Conservation (phyloP, 2,113 vertebrate genomes). For the Malurus cyaneus region DNA sequence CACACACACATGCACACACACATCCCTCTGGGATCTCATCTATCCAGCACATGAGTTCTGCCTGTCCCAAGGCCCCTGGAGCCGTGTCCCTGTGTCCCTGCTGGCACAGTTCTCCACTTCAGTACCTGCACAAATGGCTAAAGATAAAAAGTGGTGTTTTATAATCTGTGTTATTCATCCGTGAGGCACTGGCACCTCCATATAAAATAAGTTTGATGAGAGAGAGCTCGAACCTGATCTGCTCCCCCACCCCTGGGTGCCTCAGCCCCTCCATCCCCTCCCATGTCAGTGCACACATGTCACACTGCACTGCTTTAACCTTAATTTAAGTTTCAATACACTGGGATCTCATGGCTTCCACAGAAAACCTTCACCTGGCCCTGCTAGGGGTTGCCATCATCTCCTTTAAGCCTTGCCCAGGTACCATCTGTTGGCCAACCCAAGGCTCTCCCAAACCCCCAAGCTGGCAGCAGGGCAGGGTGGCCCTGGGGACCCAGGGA, state of each 20-base stretch:
- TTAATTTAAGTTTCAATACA: background rate
- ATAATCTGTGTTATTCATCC: background rate
- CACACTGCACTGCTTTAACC: accelerated
- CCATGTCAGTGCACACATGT: background rate
- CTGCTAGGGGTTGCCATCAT: background rate
- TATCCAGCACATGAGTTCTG: accelerated
- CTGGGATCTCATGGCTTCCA: accelerated
- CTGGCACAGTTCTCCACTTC: background rate
- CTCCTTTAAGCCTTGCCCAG: background rate
- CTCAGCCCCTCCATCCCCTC: background rate
- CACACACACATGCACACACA: accelerated
- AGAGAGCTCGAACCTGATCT: background rate
- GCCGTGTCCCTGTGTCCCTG: accelerated
- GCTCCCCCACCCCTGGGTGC: background rate
- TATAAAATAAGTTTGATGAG: background rate
- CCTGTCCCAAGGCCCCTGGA: background rate
- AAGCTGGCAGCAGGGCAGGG: background rate
- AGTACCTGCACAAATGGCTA: background rate
- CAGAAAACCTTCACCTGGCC: background rate
- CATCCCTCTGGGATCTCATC: background rate
- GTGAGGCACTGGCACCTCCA: background rate
- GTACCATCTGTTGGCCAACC: background rate
- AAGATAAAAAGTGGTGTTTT: background rate
- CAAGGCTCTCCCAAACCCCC: background rate
- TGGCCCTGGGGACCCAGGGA: too few relatives aligned